Percentiles rank a stretch among this genome's conserved stretches.
Conservation (phyloP, 2,797 vertebrate species). For the Paguma larvata region DNA sequence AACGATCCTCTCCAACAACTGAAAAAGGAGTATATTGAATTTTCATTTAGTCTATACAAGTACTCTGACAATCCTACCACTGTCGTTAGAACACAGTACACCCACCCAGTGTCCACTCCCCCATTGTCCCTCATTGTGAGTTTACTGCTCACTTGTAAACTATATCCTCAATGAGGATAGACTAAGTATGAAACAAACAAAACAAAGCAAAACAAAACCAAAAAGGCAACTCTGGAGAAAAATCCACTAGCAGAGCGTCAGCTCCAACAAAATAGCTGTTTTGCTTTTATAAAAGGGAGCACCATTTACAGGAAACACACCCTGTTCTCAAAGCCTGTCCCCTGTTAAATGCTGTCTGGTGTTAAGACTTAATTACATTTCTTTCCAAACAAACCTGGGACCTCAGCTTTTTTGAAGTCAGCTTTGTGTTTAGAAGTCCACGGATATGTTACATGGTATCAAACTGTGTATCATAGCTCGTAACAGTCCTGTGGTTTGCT, state of each 20-base stretch:
- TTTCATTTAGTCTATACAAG: background rate
- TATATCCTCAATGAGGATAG: background rate
- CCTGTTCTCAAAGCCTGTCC: background rate
- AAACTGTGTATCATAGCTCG: background rate
- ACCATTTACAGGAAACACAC: background rate
- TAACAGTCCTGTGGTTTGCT: conserved; percentile 43
- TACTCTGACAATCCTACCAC: background rate
- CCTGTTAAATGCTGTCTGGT: background rate
- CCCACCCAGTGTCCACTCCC: accelerated
- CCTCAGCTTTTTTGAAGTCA: conserved; percentile 42
- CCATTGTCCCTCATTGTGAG: accelerated
- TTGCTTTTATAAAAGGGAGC: background rate
- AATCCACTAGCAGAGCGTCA: background rate
- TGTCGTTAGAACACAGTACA: background rate
- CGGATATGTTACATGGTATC: background rate
- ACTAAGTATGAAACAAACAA: background rate
- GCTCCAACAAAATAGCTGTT: background rate
- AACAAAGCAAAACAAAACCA: background rate
- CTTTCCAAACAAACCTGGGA: conserved; percentile 26
- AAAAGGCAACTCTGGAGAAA: background rate
- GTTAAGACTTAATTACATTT: conserved; percentile 16
- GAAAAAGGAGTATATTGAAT: background rate
- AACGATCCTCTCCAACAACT: background rate
- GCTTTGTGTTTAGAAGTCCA: conserved; percentile 49
- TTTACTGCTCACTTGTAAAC: background rate